A percentile compares a stretch with the other conserved stretches of the same genome.
phyloP scores from a whole-genome alignment of 2,113 vertebrate species.

The Siniperca knerii region DNA sequence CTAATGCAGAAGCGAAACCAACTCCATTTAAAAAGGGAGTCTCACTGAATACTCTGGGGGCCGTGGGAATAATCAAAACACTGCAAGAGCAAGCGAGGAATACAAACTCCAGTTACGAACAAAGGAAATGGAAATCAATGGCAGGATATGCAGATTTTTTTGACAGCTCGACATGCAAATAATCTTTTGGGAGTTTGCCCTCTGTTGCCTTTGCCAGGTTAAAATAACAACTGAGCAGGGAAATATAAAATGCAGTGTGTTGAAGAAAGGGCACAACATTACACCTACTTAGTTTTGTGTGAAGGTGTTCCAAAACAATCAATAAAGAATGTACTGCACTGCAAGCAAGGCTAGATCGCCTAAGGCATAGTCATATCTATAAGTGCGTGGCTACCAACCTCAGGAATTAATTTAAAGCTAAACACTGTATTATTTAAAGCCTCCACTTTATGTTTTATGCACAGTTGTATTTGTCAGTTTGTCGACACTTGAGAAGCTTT shows the following conservation, averaged over 20 bases:
- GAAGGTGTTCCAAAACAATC: conserved; percentile 76
- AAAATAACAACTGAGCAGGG: conserved; percentile 68
- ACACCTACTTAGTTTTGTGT: conserved; percentile 73
- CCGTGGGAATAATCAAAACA: conserved; percentile 73
- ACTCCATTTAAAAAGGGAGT: conserved; percentile 65
- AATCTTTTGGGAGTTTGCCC: conserved; percentile 69
- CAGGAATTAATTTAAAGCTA: conserved; percentile 64
- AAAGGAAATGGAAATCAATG: conserved; percentile 81
- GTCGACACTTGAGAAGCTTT: conserved; percentile 84
- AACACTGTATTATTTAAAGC: conserved; percentile 61
- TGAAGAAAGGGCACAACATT: conserved; percentile 65
- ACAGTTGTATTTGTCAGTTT: conserved; percentile 78
- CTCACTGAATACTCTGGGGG: conserved; percentile 72
- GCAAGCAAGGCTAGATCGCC: conserved; percentile 50
- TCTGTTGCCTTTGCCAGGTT: conserved; percentile 67
- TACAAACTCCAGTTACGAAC: conserved; percentile 78
- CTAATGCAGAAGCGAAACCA: conserved; percentile 77
- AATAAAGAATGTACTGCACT: conserved; percentile 68
- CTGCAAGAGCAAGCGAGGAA: conserved; percentile 62
- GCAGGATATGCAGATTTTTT: conserved; percentile 79
- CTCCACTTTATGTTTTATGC: conserved; percentile 36
- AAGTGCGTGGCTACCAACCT: conserved; percentile 49
- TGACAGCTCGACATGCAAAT: conserved; percentile 73
- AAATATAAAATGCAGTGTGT: conserved; percentile 57
- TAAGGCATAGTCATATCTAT: conserved; percentile 67